Base-by-base conservation (phyloP, 2,888 invertebrate species). In the Flabesymbios commensalis region DNA sequence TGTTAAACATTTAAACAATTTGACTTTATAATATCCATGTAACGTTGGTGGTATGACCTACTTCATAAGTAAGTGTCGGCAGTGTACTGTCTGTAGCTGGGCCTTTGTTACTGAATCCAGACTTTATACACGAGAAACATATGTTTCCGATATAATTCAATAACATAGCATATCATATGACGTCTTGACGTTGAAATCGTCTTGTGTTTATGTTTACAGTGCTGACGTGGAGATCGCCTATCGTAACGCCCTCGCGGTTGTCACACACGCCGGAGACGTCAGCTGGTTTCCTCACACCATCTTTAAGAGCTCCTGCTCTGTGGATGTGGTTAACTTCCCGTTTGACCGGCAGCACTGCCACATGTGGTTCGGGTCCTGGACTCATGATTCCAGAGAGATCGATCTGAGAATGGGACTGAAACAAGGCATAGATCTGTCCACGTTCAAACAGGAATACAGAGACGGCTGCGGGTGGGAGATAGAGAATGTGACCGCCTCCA, bases 291-390 rank as follows among this genome's bases (percentile, higher is more conserved):
- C 67, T 0, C 67, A 67, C 28, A 56, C 57, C 49, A 67, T 67
- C 31, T 67, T 67, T 58, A 49, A 57, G 41, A 57, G 57, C 41
- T 67, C 67, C 42, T 67, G 67, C 36, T 66, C 67, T 47, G 54
- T 66, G 3, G 65, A 67, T 45, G 63, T 67, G 28, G 54, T 63
- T 14, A 57, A 64, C 41, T 67, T 67, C 45, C 67, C 67, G 3
- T 67, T 67, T 31, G 67, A 67, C 56, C 24, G 53, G 10, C 67
- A 67, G 57, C 28, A 52, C 22, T 67, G 67, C 32, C 31, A 61
- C 48, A 60, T 67, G 65, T 66, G 60, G 65, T 67, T 67, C 49
- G 66, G 66, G 3, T 68, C 68, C 5, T 68, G 68, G 67, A 67
- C 67, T 5, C 59, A 67, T 52, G 53, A 47, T 1, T 22, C 31